Evolutionary conservation across 1,140 invertebrate genomes (phyloP).

Genomic region (Drosophila pandora): DNA sequence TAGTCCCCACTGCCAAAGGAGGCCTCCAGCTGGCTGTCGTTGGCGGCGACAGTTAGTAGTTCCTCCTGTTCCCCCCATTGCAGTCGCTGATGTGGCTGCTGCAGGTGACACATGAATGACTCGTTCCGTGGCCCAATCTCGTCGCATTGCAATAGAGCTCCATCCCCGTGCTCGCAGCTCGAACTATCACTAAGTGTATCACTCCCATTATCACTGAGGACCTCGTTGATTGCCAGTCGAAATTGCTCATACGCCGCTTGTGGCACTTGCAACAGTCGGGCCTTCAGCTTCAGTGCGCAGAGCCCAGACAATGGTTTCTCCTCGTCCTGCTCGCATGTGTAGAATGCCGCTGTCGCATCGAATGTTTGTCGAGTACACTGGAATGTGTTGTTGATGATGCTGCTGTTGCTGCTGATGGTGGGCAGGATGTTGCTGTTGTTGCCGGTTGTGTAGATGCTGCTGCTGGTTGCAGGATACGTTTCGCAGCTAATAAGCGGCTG

Average conservation of each 20-base stretch:
- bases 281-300: conserved; percentile 55
- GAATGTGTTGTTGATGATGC: conserved; percentile 60
- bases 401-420: conserved; percentile 37
- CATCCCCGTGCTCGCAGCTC: conserved; percentile 20
- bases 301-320: conserved; percentile 31
- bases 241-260: conserved; percentile 73
- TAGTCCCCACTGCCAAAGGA: conserved; percentile 33
- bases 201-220: conserved; percentile 73
- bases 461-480: conserved; percentile 19
- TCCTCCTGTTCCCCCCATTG: neutral
- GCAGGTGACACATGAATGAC: conserved; percentile 57
- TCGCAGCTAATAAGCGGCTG: conserved; percentile 70
- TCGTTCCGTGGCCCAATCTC: neutral
- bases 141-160: conserved; percentile 36
- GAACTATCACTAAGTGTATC: conserved; percentile 67
- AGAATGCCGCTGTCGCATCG: conserved; percentile 50
- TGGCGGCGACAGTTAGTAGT: neutral
- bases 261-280: conserved; percentile 55
- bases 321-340: conserved; percentile 43
- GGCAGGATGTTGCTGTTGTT: conserved; percentile 22
- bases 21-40: conserved; percentile 20
- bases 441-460: conserved; percentile 8
- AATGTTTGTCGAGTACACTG: conserved; percentile 64
- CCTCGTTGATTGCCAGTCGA: conserved; percentile 66
- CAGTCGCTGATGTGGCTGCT: conserved; percentile 4